These are phyloP conservation scores for Melanostigma gelatinosum DNA, from an alignment of 2,113 vertebrate genomes.

Conservation along the genomic window DNA sequence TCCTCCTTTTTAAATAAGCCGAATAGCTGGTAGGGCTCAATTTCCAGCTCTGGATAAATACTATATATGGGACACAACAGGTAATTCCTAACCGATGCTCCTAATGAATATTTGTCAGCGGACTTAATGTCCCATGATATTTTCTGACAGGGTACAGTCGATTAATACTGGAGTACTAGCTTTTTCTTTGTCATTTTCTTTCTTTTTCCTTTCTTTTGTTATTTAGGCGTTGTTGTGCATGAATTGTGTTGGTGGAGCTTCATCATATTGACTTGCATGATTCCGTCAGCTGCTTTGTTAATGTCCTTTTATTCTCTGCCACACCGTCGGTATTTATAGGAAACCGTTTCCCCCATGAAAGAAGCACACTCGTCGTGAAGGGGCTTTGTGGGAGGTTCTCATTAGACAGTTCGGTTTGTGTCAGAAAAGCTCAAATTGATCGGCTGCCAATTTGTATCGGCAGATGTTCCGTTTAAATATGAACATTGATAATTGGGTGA, in stretches of 20 bases:
- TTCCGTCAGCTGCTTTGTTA: slow-evolving; percentile 31
- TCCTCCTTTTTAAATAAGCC: slow-evolving; percentile 31
- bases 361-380: slow-evolving; percentile 31
- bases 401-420: slow-evolving; percentile 61
- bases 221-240: slow-evolving; percentile 14
- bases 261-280: background rate
- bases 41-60: slow-evolving; percentile 59
- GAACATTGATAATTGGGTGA: slow-evolving; percentile 64
- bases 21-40: slow-evolving; percentile 45
- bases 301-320: slow-evolving; percentile 3
- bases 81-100: slow-evolving; percentile 44
- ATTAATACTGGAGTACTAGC: slow-evolving; percentile 32
- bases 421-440: slow-evolving; percentile 64
- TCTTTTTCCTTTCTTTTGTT: background rate
- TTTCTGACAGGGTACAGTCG: slow-evolving; percentile 46
- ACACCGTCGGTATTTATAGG: slow-evolving; percentile 17
- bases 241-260: slow-evolving; percentile 10
- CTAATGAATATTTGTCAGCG: slow-evolving; percentile 63
- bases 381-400: slow-evolving; percentile 54
- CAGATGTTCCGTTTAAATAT: slow-evolving; percentile 67
- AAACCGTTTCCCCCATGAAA: slow-evolving; percentile 21
- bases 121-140: slow-evolving; percentile 49
- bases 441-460: slow-evolving; percentile 68
- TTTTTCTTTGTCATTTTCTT: slow-evolving; percentile 8
- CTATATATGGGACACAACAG: slow-evolving; percentile 36